A percentile compares a stretch with the other conserved stretches of the same genome.
Conservation (phyloP, 2,113 vertebrate genomes). For the Austrofundulus limnaeus region DNA sequence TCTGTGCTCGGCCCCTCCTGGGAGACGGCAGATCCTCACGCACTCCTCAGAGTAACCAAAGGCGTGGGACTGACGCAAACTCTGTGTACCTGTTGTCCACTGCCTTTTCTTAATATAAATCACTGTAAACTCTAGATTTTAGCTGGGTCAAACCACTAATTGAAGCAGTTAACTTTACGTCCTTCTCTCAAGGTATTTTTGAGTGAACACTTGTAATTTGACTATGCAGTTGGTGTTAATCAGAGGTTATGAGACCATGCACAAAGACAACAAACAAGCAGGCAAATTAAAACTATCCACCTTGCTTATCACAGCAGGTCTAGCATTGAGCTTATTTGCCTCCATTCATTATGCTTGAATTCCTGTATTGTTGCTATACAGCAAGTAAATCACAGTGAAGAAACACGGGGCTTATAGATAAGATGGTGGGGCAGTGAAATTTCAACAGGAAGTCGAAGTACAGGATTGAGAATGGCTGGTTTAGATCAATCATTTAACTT, state of each 20-base stretch:
- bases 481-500: slow-evolving; percentile 13
- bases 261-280: no score
- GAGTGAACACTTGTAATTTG: slow-evolving; percentile 6
- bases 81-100: slow-evolving; percentile 24
- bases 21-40: slow-evolving; percentile 60
- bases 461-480: slow-evolving; percentile 3
- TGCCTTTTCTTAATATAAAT: background rate
- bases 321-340: background rate
- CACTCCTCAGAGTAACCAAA: slow-evolving; percentile 27
- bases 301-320: no score
- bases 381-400: background rate
- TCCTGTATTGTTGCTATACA: background rate
- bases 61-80: background rate
- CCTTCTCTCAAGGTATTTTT: slow-evolving; percentile 23
- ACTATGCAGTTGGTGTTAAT: slow-evolving; percentile 36
- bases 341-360: background rate
- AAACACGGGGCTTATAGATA: background rate
- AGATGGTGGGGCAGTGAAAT: no score
- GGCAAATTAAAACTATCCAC: no score
- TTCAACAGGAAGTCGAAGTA: background rate
- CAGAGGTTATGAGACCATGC: slow-evolving; percentile 26
- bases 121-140: no score
- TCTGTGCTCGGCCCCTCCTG: slow-evolving; percentile 41
- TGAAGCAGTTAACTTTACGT: slow-evolving; percentile 13
- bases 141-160: background rate